A percentile compares a stretch with the other conserved stretches of the same genome.
Conservation (phyloP, 2,113 vertebrate genomes). For the Microcebus jonahi region DNA sequence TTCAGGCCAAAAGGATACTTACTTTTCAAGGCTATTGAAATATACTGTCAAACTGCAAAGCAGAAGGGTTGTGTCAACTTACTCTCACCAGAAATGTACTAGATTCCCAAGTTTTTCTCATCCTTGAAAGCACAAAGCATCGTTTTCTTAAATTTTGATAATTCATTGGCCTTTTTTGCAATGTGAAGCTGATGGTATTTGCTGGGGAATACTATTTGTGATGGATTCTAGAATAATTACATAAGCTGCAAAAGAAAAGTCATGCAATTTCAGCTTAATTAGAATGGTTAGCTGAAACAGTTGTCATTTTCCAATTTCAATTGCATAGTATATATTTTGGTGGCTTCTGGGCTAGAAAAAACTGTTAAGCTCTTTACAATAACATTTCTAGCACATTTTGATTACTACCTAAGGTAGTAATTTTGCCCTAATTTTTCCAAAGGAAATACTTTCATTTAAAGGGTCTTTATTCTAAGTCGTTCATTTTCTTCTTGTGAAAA, state of each 20-base stretch:
- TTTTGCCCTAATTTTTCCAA: constrained; percentile 34
- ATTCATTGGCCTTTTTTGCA: background rate
- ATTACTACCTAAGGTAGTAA: background rate
- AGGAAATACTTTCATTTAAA: constrained; percentile 36
- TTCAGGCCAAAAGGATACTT: background rate
- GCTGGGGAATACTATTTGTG: constrained; percentile 31
- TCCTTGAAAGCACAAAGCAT: background rate
- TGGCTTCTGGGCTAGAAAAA: constrained; percentile 22
- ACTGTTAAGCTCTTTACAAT: background rate
- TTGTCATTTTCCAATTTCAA: constrained; percentile 33
- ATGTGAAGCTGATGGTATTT: background rate
- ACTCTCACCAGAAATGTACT: background rate
- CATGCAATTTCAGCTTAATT: constrained; percentile 29
- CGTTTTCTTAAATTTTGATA: constrained; percentile 18
- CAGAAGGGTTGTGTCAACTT: background rate
- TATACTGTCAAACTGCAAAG: background rate
- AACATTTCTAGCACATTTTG: constrained; percentile 7
- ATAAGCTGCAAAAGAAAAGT: constrained; percentile 34
- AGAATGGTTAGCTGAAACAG: constrained; percentile 34
- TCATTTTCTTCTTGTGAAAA: background rate
- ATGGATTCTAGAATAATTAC: constrained; percentile 34
- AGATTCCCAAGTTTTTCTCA: background rate
- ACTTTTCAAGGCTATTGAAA: background rate
- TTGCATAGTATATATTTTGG: background rate
- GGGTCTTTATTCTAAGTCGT: background rate